These are phyloP conservation scores for Sylvia borin DNA, from an alignment of 2,797 vertebrate species.

Conservation along the genomic window DNA sequence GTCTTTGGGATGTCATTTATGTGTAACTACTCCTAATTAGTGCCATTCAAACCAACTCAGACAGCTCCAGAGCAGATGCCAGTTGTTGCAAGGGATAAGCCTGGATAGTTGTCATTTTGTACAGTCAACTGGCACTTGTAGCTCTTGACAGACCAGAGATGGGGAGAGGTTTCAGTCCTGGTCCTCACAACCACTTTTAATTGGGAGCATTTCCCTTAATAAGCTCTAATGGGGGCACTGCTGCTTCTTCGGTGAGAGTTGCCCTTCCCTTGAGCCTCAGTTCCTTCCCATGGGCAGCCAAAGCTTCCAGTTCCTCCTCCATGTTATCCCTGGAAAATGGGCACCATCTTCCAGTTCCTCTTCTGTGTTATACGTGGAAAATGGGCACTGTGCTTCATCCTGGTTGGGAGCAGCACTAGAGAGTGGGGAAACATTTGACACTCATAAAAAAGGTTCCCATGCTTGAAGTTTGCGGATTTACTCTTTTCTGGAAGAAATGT, in stretches of 20 bases:
- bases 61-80: constrained; percentile 65
- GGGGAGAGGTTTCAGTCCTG: background rate
- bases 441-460: background rate
- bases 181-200: background rate
- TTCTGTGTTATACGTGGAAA: background rate
- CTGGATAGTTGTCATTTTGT: constrained; percentile 51
- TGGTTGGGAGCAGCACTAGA: background rate
- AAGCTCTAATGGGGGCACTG: background rate
- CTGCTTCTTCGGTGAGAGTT: background rate
- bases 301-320: background rate
- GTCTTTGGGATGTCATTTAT: constrained; percentile 68
- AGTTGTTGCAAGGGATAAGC: constrained; percentile 62
- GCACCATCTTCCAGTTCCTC: background rate
- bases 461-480: background rate
- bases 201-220: background rate
- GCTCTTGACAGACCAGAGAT: background rate
- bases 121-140: constrained; percentile 22
- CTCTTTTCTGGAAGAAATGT: background rate
- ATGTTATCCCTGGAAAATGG: rapidly evolving
- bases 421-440: background rate
- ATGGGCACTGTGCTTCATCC: background rate
- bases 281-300: background rate
- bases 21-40: constrained; percentile 71
- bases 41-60: constrained; percentile 68
- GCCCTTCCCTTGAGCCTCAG: background rate